Conservation (phyloP, 2,113 vertebrate species). For the Ciconia boyciana region DNA sequence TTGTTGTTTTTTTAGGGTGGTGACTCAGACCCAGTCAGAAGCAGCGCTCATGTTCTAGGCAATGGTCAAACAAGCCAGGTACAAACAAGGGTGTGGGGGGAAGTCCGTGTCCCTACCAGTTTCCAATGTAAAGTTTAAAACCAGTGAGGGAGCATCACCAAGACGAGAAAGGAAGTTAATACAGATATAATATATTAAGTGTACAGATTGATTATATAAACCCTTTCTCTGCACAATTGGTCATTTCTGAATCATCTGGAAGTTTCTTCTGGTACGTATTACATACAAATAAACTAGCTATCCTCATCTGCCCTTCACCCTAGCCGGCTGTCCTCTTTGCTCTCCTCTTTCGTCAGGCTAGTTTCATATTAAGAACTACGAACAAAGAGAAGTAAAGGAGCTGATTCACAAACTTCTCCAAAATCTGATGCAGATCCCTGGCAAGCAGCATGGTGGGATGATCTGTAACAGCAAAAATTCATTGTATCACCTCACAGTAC, state of each 20-base stretch:
- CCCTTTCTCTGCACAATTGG: neutral
- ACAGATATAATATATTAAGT: neutral
- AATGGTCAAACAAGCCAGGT: neutral
- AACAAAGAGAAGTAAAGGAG: neutral
- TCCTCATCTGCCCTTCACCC: slow-evolving; percentile 7
- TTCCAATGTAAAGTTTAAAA: neutral
- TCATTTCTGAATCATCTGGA: slow-evolving; percentile 3
- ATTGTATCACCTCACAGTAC: neutral
- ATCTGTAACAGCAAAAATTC: neutral
- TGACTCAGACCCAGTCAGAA: neutral
- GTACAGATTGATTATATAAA: neutral
- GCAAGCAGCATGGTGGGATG: neutral
- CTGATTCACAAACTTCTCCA: neutral
- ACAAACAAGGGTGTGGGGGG: neutral
- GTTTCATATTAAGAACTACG: neutral
- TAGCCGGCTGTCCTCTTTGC: neutral
- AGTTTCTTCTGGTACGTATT: neutral
- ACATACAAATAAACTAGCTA: neutral
- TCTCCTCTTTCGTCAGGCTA: neutral
- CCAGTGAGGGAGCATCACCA: neutral
- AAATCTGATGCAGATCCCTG: neutral
- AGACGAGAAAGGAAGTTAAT: neutral
- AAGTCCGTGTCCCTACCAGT: neutral
- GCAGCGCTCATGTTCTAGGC: neutral
- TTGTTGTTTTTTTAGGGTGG: neutral